Evolutionary conservation across 1,140 invertebrate species (phyloP).

Genomic region (Helicoverpa armigera): DNA sequence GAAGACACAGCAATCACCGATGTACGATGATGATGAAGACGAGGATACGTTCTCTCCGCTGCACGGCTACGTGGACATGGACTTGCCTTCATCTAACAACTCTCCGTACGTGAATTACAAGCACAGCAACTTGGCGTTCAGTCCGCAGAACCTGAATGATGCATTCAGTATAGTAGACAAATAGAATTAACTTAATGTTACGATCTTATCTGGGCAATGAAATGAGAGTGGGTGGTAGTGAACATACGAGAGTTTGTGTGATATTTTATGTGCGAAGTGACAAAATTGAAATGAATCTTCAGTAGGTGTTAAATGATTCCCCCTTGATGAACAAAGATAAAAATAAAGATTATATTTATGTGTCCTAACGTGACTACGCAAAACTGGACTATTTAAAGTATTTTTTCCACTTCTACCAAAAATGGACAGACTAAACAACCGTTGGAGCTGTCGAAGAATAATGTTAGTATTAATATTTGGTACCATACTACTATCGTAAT

Average conservation of each 20-base stretch:
- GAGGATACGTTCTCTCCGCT: slow-evolving; percentile 55
- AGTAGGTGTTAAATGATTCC: background rate
- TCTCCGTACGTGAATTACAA: slow-evolving; percentile 84
- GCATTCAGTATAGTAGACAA: slow-evolving; percentile 82
- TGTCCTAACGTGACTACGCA: background rate
- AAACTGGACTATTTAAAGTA: too few species aligned
- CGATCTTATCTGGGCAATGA: background rate
- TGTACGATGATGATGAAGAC: slow-evolving; percentile 62
- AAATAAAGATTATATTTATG: background rate
- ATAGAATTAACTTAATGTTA: slow-evolving; percentile 23
- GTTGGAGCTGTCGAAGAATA: too few species aligned
- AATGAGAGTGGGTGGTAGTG: background rate
- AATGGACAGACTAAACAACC: too few species aligned
- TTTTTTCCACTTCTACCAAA: too few species aligned
- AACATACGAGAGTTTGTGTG: background rate
- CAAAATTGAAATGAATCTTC: background rate
- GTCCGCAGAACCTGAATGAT: slow-evolving; percentile 85
- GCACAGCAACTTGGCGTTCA: slow-evolving; percentile 84
- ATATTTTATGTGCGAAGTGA: background rate
- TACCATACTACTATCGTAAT: too few species aligned
- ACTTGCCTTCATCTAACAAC: slow-evolving; percentile 66
- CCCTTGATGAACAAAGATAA: background rate
- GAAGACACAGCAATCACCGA: slow-evolving; percentile 59
- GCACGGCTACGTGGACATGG: slow-evolving; percentile 60
- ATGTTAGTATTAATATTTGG: too few species aligned